Evolutionary conservation across 2,113 vertebrate species (phyloP).

Genomic region (Lepus europaeus): DNA sequence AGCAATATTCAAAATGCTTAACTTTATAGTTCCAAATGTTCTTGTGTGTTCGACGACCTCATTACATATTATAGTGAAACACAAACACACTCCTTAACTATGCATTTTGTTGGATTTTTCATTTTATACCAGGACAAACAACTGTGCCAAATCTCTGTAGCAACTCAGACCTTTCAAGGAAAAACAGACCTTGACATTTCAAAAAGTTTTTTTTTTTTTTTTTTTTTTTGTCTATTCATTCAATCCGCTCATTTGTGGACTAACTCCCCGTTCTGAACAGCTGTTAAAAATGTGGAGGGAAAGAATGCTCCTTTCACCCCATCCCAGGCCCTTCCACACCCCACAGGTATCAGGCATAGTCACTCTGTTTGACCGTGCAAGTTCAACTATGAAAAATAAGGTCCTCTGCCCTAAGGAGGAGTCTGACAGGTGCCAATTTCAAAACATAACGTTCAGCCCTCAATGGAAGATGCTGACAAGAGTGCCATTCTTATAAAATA

Average conservation of each 20-base stretch:
- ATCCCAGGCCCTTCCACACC: neutral
- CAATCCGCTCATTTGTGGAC: neutral
- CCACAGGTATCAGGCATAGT: neutral
- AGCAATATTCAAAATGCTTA: conserved; percentile 67
- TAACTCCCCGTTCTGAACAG: conserved; percentile 21
- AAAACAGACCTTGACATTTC: conserved; percentile 22
- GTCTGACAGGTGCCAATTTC: conserved; percentile 48
- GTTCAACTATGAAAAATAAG: conserved; percentile 52
- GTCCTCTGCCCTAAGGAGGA: conserved; percentile 42
- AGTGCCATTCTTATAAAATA: conserved; percentile 62
- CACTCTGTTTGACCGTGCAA: conserved; percentile 44
- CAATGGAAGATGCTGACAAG: conserved; percentile 64
- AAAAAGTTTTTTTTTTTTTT: no score
- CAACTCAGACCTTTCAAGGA: conserved; percentile 56
- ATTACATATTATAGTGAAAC: neutral
- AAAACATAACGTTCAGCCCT: conserved; percentile 61
- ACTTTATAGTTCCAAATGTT: conserved; percentile 42
- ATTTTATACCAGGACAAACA: conserved; percentile 36
- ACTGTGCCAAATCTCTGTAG: conserved; percentile 22
- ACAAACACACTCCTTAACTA: neutral
- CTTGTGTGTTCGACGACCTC: conserved; percentile 52
- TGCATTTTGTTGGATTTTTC: conserved; percentile 43
- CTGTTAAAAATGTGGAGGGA: neutral
- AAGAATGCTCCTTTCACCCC: neutral
- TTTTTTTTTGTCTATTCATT: conserved; percentile 29